phyloP scores from a whole-genome alignment of 2,113 vertebrate species.

The Triplophysa siluroides region DNA sequence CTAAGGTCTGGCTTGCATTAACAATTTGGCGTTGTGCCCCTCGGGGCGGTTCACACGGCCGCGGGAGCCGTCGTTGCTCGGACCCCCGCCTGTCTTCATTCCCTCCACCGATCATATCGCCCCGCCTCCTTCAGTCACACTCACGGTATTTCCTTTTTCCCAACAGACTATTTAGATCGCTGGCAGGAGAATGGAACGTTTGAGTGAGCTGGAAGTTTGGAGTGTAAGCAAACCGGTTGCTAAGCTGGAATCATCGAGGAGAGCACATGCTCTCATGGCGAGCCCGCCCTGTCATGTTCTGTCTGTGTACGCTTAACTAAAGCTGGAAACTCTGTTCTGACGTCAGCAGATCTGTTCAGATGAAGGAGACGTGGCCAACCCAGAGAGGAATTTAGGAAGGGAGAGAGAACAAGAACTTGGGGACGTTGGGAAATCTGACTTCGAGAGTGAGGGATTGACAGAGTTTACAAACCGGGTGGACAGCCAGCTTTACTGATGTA shows the following conservation, averaged over 20 bases:
- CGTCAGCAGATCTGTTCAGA: background rate
- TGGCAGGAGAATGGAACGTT: constrained; percentile 61
- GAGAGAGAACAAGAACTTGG: constrained; percentile 12
- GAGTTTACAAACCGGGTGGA: constrained; percentile 2
- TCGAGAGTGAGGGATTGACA: background rate
- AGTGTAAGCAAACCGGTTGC: constrained; percentile 61
- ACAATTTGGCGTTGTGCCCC: constrained; percentile 60
- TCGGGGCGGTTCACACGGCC: constrained; percentile 60
- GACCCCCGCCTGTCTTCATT: constrained; percentile 49
- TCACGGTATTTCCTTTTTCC: constrained; percentile 26
- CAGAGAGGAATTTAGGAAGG: constrained; percentile 31
- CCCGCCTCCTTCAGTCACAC: constrained; percentile 31
- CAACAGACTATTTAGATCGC: constrained; percentile 47
- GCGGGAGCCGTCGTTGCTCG: constrained; percentile 65
- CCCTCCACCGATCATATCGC: constrained; percentile 39
- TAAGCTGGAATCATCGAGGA: constrained; percentile 57
- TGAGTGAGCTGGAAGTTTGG: constrained; percentile 57
- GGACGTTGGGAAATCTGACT: background rate
- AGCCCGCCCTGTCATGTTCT: constrained; percentile 60
- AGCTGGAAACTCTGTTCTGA: constrained; percentile 42
- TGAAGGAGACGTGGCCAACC: constrained; percentile 14
- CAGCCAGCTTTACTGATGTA: background rate
- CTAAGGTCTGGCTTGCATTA: constrained; percentile 72
- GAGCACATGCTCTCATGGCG: constrained; percentile 5
- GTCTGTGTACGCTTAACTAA: constrained; percentile 44